phyloP scores from a whole-genome alignment of 1,140 invertebrate species.

The Zaprionus africanus region DNA sequence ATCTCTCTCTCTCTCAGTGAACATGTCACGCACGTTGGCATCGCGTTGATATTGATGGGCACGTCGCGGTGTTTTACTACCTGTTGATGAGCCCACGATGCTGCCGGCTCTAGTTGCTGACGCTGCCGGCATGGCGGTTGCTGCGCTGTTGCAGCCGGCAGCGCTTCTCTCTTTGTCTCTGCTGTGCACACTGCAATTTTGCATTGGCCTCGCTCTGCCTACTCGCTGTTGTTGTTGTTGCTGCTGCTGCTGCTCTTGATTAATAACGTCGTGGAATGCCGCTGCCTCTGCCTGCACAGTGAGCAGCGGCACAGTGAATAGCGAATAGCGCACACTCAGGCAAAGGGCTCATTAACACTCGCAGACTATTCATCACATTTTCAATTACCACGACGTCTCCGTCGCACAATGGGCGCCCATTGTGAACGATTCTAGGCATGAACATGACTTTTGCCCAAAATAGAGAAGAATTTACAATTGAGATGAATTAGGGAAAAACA shows the following conservation, averaged over 20 bases:
- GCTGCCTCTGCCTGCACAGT: constrained; percentile 15
- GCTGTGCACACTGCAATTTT: constrained; percentile 36
- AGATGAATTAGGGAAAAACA: neutral
- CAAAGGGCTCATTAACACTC: constrained; percentile 73
- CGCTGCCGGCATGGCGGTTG: constrained; percentile 17
- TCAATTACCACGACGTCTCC: constrained; percentile 44
- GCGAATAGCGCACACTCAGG: constrained; percentile 11
- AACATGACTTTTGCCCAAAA: neutral
- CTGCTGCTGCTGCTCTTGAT: constrained; percentile 47
- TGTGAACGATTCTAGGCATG: constrained; percentile 16
- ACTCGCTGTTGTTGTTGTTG: constrained; percentile 4
- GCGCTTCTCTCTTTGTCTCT: constrained; percentile 26
- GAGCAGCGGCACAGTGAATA: constrained; percentile 14
- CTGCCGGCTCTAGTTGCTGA: constrained; percentile 18
- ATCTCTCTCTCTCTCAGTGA: constrained; percentile 19
- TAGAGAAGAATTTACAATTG: neutral
- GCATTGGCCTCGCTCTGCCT: constrained; percentile 26
- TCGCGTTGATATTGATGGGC: constrained; percentile 59
- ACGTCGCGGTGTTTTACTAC: constrained; percentile 80
- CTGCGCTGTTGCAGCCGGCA: constrained; percentile 20
- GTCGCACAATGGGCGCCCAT: constrained; percentile 26
- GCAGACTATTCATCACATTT: constrained; percentile 60
- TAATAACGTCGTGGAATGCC: constrained; percentile 59
- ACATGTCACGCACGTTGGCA: constrained; percentile 68
- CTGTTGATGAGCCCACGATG: constrained; percentile 78